Percentiles rank a stretch among this genome's conserved stretches.
Conservation (phyloP, 2,888 invertebrate genomes). For the Orthosia gracilis region DNA sequence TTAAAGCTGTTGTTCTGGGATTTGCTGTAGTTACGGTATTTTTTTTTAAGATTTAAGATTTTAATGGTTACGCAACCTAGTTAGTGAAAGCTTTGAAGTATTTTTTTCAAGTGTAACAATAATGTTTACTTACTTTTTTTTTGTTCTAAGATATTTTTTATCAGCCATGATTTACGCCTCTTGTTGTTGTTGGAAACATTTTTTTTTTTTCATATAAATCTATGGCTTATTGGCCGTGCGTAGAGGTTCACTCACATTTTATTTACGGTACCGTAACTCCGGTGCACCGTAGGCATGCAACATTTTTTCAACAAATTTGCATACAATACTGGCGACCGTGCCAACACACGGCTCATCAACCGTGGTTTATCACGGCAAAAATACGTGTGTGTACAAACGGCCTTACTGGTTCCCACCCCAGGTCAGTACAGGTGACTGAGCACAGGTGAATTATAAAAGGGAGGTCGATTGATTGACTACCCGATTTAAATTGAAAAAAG, state of each 20-base stretch:
- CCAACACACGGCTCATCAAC: not conserved
- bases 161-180: too few species aligned
- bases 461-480: not conserved
- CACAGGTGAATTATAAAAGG: not conserved
- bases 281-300: too few species aligned
- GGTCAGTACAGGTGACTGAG: not conserved
- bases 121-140: not conserved
- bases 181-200: too few species aligned
- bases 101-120: not conserved
- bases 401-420: not conserved
- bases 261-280: too few species aligned
- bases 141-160: not conserved
- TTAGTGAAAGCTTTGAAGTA: not conserved
- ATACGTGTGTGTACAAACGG: too few species aligned
- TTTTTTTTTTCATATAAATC: too few species aligned
- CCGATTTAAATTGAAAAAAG: not conserved
- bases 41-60: slow-evolving; percentile 8
- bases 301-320: not conserved
- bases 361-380: too few species aligned
- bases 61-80: not conserved
- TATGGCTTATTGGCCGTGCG: too few species aligned
- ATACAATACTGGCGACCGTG: not conserved
- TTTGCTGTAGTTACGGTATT: not conserved
- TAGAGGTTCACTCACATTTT: too few species aligned
- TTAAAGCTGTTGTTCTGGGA: slow-evolving; percentile 1